Evolutionary conservation across 1,140 invertebrate species (phyloP), one percentile per base, ranked within the genome.

Genomic region (Phenacoccus solenopsis): DNA sequence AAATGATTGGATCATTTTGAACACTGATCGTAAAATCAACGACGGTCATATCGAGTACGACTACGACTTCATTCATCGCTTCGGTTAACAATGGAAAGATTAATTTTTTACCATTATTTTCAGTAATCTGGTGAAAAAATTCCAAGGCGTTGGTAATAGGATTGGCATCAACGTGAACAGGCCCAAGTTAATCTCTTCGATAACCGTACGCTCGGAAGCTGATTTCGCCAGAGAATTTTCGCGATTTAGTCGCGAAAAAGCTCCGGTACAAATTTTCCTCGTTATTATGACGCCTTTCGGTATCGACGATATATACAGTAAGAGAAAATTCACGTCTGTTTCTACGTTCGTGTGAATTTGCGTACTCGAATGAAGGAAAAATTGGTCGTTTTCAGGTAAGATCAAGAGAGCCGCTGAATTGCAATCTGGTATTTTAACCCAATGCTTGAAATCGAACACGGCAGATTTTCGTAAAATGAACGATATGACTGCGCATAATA

Each of bases 391-490:
- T 20, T 64, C 75, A 79, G 79, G 81, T 69, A 76, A 77, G 59
- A 76, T 94, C 0, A 95, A 95, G 77, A 84, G 88, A 73, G 80
- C 83, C 7, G 87, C 89, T 0, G 93, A 96, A 80, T 76, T 90
- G 0, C 76, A 82, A 2, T 78, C 89, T 57, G 90, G 90, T 3
- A 80, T 93, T 49, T 76, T 93, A 16, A 94, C 93, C 0, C 92
- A 94, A 74, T 94, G 92, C 75, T 80, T 96, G 9, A 90, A 88
- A 75, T 76, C 79, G 25, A 74, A 68, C 69, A 93, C 86, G 13
- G 75, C 84, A 0, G 16, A 49, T 49, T 16, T 49, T 49, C 69
- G 72, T 69, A 77, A 49, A 71, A 77, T 81, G 71, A 82, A 79
- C 72, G 25, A 71, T 9, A 76, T 81, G 2, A 81, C 84, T 0